Evolutionary conservation across 2,888 invertebrate species (phyloP), one percentile per base, ranked within the genome.

Genomic region (Thysanoteuthis rhombus): DNA sequence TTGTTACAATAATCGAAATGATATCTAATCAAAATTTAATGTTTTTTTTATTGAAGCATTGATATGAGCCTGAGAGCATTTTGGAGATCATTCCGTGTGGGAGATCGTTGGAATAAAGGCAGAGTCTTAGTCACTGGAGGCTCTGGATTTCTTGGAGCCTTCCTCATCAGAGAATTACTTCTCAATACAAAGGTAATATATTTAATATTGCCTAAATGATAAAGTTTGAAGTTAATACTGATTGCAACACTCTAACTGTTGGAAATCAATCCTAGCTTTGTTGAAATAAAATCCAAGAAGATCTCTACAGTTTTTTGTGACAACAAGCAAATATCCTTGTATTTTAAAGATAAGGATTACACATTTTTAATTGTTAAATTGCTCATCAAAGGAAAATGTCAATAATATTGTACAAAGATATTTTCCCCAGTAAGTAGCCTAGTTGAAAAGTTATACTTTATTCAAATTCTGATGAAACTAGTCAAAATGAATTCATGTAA

Each of bases 21-120:
- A 12, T 75, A 32, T 58, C 32, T 58, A 12, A 58, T n/a, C 0
- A n/a, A 32, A n/a, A n/a, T 75, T 75, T n/a, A 6, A n/a, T 75
- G 32, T n/a, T 75, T 75, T 75, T n/a, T 4, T 75, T 75, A 32
- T 8, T 75, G 8, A 75, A 97, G 97, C 89, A 96, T 97, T 94
- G 97, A 97, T 94, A 96, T 97, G 95, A 97, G 97, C 94, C 95
- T 97, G 93, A 95, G 97, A 58, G 97, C 97, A 0, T 97, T 97
- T 95, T 97, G 97, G 97, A 95, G 97, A 92, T 96, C 96, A 38
- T 95, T 96, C 94, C 95, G 96, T 40, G 96, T 96, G 94, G 96
- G 96, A 93, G 95, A 95, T 75, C 96, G 97, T 42, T 97, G 97
- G 95, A 95, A 95, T 92, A 96, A 95, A 92, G 96, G 97, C 12